Conservation (phyloP, 2,113 vertebrate species). For the Falco punctatus region DNA sequence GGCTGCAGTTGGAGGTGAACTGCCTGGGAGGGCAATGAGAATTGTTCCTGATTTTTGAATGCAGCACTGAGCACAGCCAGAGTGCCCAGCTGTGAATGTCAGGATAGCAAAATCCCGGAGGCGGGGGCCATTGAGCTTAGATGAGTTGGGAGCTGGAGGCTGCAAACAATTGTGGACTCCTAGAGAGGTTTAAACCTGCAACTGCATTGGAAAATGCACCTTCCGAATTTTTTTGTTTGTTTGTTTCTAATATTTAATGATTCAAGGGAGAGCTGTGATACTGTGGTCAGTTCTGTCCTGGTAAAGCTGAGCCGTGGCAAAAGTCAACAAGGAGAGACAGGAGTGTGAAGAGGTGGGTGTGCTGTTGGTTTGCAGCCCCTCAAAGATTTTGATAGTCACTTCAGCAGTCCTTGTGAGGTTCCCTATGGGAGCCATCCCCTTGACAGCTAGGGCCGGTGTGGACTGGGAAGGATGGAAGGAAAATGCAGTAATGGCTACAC, state of each 20-base stretch:
- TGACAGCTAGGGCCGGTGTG: background rate
- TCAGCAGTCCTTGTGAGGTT: background rate
- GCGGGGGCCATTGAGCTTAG: background rate
- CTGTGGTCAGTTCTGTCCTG: background rate
- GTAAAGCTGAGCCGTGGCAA: background rate
- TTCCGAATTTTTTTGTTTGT: background rate
- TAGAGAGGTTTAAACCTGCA: background rate
- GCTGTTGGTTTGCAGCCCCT: background rate
- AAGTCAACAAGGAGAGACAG: background rate
- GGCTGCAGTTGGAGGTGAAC: background rate
- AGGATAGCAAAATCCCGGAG: background rate
- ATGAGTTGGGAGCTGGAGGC: background rate
- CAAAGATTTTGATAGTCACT: background rate
- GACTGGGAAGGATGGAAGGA: background rate
- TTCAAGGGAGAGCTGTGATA: background rate
- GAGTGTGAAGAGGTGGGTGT: background rate
- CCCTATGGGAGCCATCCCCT: background rate
- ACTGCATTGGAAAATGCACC: background rate
- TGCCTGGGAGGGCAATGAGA: background rate
- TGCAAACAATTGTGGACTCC: rapidly evolving
- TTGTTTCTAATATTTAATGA: background rate
- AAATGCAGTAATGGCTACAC: background rate
- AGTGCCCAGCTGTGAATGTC: background rate
- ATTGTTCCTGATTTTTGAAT: background rate
- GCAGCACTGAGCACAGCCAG: background rate